Evolutionary conservation across 2,797 vertebrate species (phyloP).

Genomic region (Brachyrhaphis roseni): DNA sequence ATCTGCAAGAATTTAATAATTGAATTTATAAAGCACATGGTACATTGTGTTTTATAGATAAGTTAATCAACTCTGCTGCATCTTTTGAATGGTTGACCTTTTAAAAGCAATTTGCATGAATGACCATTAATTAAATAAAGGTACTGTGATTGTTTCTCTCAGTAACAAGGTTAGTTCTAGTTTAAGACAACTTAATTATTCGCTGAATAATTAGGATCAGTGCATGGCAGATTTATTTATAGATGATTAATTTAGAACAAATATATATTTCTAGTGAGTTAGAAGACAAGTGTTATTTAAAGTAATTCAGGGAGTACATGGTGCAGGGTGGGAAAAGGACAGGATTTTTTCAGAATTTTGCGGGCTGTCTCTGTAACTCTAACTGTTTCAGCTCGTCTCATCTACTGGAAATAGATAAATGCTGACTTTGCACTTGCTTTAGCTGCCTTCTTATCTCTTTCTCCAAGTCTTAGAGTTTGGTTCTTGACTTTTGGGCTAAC

Average conservation of each 20-base stretch:
- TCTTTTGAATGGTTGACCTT: neutral
- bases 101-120: neutral
- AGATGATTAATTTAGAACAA: neutral
- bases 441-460: neutral
- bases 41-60: neutral
- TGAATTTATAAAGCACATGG: no score
- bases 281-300: neutral
- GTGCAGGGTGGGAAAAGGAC: neutral
- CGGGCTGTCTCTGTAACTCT: neutral
- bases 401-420: conserved; percentile 19
- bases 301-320: neutral
- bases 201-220: no score
- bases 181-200: no score
- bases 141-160: neutral
- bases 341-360: neutral
- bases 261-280: neutral
- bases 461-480: conserved; percentile 8
- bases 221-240: neutral
- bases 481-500: conserved; percentile 27
- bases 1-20: neutral
- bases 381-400: conserved; percentile 40
- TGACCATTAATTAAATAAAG: neutral
- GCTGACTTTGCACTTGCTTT: neutral
- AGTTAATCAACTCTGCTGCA: neutral
- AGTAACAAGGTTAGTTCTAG: no score